phyloP scores from a whole-genome alignment of 2,888 invertebrate genomes.

The Leptinotarsa tumamoca region DNA sequence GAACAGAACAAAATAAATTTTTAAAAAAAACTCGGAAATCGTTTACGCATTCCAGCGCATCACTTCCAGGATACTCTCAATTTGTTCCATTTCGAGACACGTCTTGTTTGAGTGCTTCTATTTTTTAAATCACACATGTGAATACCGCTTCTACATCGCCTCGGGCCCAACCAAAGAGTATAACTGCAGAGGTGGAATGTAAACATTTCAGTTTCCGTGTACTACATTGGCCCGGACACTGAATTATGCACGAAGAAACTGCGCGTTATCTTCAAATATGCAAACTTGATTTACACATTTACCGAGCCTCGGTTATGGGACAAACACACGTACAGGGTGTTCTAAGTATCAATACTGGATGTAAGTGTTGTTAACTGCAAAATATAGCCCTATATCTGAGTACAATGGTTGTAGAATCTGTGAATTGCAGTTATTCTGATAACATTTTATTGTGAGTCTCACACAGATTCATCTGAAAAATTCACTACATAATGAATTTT shows the following conservation, averaged over 20 bases:
- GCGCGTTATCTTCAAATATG: conserved; percentile 51
- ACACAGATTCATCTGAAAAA: too few species aligned
- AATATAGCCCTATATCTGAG: too few species aligned
- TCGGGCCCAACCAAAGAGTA: conserved; percentile 6
- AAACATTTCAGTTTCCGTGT: conserved; percentile 22
- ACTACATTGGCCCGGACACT: conserved; percentile 38
- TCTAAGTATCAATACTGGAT: neutral
- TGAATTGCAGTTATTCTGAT: too few species aligned
- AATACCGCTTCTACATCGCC: conserved; percentile 1
- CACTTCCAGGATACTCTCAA: too few species aligned
- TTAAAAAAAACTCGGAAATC: too few species aligned
- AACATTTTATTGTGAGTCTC: too few species aligned
- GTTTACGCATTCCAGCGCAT: too few species aligned
- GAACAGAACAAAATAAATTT: too few species aligned
- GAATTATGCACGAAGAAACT: conserved; percentile 51
- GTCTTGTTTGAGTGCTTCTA: neutral
- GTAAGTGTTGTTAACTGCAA: too few species aligned
- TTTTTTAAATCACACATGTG: neutral
- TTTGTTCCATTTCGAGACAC: neutral
- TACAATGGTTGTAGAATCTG: too few species aligned
- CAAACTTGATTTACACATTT: conserved; percentile 59
- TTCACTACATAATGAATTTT: too few species aligned
- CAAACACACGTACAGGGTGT: neutral
- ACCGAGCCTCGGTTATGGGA: conserved; percentile 48
- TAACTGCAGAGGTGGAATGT: neutral